Percentiles rank a stretch among this genome's conserved stretches.
Evolutionary conservation across 2,888 invertebrate genomes (phyloP).

Genomic region (Parasteatoda lunata): DNA sequence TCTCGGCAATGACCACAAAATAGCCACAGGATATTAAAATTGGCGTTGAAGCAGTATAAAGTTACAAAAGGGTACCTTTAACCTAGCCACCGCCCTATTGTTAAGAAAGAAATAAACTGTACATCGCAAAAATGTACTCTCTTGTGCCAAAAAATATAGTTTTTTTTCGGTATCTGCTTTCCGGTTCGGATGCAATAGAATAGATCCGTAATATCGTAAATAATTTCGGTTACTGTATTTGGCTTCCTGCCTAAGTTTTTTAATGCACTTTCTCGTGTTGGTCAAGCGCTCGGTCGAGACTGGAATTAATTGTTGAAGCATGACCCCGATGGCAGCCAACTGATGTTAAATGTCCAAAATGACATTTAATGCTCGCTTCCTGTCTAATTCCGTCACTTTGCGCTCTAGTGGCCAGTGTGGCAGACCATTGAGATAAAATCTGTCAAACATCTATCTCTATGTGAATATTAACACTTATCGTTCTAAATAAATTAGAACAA

Average conservation of each 20-base stretch:
- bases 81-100: not conserved
- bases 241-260: not conserved
- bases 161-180: not conserved
- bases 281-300: not conserved
- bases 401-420: not conserved
- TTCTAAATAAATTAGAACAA: no score
- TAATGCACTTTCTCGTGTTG: not conserved
- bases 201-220: slow-evolving; percentile 10
- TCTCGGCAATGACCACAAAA: no score
- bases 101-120: no score
- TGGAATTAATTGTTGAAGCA: slow-evolving; percentile 16
- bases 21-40: no score
- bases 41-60: no score
- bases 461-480: no score
- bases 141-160: no score
- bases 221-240: slow-evolving; percentile 11
- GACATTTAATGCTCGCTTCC: not conserved
- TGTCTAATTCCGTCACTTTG: not conserved
- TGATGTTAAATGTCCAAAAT: slow-evolving; percentile 12
- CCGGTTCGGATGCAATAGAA: not conserved
- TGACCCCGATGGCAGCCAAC: not conserved
- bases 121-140: not conserved
- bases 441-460: no score
- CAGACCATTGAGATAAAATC: not conserved
- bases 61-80: no score